Evolutionary conservation across 2,797 vertebrate genomes (phyloP), one percentile per base, ranked within the genome.

Genomic region (Gymnodraco acuticeps): DNA sequence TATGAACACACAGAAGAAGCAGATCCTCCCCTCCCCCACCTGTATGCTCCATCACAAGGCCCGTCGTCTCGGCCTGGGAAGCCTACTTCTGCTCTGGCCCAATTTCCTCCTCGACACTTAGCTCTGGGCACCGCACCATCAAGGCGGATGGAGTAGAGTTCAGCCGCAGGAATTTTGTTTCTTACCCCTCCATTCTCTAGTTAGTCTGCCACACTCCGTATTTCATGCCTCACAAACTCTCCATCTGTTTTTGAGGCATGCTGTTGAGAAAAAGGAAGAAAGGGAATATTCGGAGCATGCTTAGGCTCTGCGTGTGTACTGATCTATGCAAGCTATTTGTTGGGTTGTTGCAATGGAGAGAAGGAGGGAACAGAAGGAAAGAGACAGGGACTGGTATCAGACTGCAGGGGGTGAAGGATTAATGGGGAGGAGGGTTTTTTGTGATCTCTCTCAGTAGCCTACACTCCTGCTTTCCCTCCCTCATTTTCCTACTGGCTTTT

Each of bases 201-300:
- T 87, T 54, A 66, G 73, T 79, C 78, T 3, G 70, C 78, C 52
- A 82, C 75, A 15, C 56, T 74, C 59, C 76, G 2, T 45, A 84
- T 92, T 90, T 86, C 79, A 92, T 82, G 87, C 89, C 75, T 92
- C 90, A 87, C 84, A 92, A 92, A 87, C 56, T 74, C 82, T 80
- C 89, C 87, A 85, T 93, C 89, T 93, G 91, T 78, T 84, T 80
- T 81, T 38, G 62, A 74, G 50, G 73, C 73, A 62, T 70, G 77
- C 73, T 83, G 69, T 83, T 78, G 59, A 56, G 75, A 81, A 61
- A 51, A 76, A 38, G 50, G 54, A 48, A 75, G 55, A 74, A 68
- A 77, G 70, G 82, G 70, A 71, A 76, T 68, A 80, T 84, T 88
- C 72, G 73, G 83, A 78, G 72, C 85, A 61, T 56, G 72, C 72